Base-by-base conservation (phyloP, 2,888 invertebrate genomes). In the Osedax fenrisi region DNA sequence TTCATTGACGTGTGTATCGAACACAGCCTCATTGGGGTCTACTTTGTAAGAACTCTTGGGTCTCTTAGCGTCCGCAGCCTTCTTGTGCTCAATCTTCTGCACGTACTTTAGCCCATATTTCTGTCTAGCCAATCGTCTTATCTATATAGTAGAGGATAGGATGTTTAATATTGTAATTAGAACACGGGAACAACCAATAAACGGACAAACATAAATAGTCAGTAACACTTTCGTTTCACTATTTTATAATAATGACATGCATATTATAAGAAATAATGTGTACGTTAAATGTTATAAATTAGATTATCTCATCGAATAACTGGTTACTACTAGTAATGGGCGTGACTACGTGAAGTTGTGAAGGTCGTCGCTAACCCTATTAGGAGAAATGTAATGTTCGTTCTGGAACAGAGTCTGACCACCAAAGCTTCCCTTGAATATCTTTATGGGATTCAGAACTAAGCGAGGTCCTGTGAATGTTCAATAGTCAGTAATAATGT, bases 321-420 rank as follows among this genome's bases (percentile, higher is more conserved):
- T 41, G 10, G 17, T n/a, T n/a, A n/a, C n/a, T n/a, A n/a, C n/a
- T n/a, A n/a, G n/a, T n/a, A n/a, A n/a, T n/a, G n/a, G n/a, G n/a
- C n/a, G n/a, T n/a, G n/a, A n/a, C n/a, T n/a, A n/a, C n/a, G n/a
- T n/a, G n/a, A n/a, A n/a, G n/a, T n/a, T n/a, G n/a, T n/a, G n/a
- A n/a, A n/a, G n/a, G n/a, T 41, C 41, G 17, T 41, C 41, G 5
- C 41, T 41, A 41, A 89, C 88, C 83, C 89, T 90, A 71, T 94
- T 90, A 21, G 97, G 97, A 77, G 94, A 92, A 0, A 94, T 87
- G 85, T 94, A 98, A 80, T 89, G 86, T 0, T 92, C 89, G 87
- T 98, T 98, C 82, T 94, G 91, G 91, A 95, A 98, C 74, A 98
- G 85, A 24, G 93, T 89, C 76, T 89, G 87, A 2, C 96, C 97